Evolutionary conservation across 2,888 invertebrate genomes (phyloP), one percentile per base, ranked within the genome.

Genomic region (Tholera decimalis): DNA sequence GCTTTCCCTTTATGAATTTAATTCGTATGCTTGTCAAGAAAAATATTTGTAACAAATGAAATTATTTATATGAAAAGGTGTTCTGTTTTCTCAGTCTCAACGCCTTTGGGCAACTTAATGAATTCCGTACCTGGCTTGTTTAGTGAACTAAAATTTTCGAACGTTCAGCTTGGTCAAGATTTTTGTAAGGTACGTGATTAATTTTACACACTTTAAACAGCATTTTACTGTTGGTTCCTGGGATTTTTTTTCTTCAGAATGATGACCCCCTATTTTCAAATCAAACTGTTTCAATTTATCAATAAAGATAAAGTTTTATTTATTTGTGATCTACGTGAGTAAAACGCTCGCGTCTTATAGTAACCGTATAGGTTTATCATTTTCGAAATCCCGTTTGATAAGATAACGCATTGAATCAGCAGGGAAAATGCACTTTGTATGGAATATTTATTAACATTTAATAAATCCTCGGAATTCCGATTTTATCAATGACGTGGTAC

Each of bases 1-100:
- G 58, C 59, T 59, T 64, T 70, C 13, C 37, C 20, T 57, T 72
- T 63, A 76, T 65, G 66, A 59, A 67, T 79, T 83, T 75, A 70
- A 82, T 79, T 75, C 49, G 33, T 65, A 82, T 74, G 44, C 65
- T 66, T 67, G 71, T 77, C 67, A 62, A 72, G 62, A 54, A 60
- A 66, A 67, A 62, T 76, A 60, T 72, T 47, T 20, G 33, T 60
- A 39, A 58, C 51, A 71, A 71, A 76, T 46, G 41, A 6, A 65
- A 76, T 65, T 65, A 65, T 56, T 18, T 54, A 8, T 44, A 1
- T 24, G 39, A 22, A 13, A 15, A 33, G 28, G 35, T 8, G 44
- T 41, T 37, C 1, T 26, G 9, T 43, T 18, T 37, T 46, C 28
- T 9, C 46, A 20, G 44, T 24, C 5, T 30, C 3, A 18, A 22